Percentiles rank a stretch among this genome's conserved stretches.
phyloP scores from a whole-genome alignment of 37 sponge, comb jelly and placozoan genomes.

The Axinella damicornis region DNA sequence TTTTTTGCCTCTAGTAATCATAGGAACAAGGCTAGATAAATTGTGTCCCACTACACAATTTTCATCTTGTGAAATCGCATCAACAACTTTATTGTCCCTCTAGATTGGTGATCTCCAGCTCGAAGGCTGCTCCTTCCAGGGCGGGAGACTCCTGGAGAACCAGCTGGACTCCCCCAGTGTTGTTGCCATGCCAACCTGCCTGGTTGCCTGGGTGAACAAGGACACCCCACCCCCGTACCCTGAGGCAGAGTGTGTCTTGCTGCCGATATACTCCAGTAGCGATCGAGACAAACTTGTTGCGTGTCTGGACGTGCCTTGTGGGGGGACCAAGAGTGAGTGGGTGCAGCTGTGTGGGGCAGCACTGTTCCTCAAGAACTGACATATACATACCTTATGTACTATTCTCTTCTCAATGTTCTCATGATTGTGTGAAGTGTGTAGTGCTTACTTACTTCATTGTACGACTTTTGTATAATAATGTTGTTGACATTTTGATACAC shows the following conservation, averaged over 20 bases:
- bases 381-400: too few species aligned
- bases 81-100: too few species aligned
- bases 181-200: conserved; percentile 77
- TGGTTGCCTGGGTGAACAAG: conserved; percentile 87
- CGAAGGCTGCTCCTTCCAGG: conserved; percentile 94
- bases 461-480: too few species aligned
- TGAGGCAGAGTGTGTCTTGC: conserved; percentile 36
- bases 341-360: conserved; percentile 75
- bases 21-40: too few species aligned
- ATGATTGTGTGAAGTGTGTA: too few species aligned
- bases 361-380: conserved; percentile 71
- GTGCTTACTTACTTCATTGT: too few species aligned
- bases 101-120: conserved; percentile 84
- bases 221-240: conserved; percentile 73
- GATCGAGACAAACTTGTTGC: conserved; percentile 73
- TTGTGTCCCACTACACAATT: too few species aligned
- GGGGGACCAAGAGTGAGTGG: not conserved
- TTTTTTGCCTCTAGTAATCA: too few species aligned
- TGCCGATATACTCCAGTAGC: conserved; percentile 73
- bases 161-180: conserved; percentile 79
- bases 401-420: too few species aligned
- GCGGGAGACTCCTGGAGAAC: conserved; percentile 68
- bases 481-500: too few species aligned
- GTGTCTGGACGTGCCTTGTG: conserved; percentile 70
- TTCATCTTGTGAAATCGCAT: too few species aligned